These are phyloP conservation scores for Drosophila tropicalis DNA, from an alignment of 1,140 invertebrate species.

Conservation along the genomic window DNA sequence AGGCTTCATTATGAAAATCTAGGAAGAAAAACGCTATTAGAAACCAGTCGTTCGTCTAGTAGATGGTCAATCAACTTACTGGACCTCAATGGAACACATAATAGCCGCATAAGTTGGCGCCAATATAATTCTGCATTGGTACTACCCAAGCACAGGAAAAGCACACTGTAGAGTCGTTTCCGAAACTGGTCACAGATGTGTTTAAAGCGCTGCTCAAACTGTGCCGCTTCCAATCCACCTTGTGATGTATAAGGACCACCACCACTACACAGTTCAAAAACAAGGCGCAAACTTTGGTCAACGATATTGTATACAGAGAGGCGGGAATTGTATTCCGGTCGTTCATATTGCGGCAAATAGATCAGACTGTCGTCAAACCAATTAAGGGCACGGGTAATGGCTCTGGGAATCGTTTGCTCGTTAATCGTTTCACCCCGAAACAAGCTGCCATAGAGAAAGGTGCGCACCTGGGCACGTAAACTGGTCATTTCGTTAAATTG, in stretches of 20 bases:
- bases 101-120: constrained; percentile 65
- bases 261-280: constrained; percentile 80
- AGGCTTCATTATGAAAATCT: constrained; percentile 72
- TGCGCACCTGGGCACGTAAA: constrained; percentile 58
- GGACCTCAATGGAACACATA: constrained; percentile 46
- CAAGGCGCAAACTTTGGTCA: constrained; percentile 48
- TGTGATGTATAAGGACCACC: neutral
- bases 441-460: constrained; percentile 56
- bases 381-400: constrained; percentile 58
- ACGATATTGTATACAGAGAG: constrained; percentile 76
- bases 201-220: constrained; percentile 83
- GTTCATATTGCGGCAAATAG: constrained; percentile 75
- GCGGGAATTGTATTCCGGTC: constrained; percentile 70
- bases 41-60: neutral
- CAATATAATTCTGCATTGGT: constrained; percentile 73
- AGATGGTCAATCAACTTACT: constrained; percentile 48
- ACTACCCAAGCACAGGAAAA: constrained; percentile 70
- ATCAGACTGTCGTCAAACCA: constrained; percentile 65
- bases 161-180: constrained; percentile 66
- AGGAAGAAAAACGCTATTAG: constrained; percentile 3
- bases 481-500: constrained; percentile 21
- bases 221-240: constrained; percentile 53
- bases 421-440: constrained; percentile 67
- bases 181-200: constrained; percentile 70
- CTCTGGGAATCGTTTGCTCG: constrained; percentile 60